A percentile compares a stretch with the other conserved stretches of the same genome.
Conservation (phyloP, 2,888 invertebrate genomes). For the Drosophila pullipes region DNA sequence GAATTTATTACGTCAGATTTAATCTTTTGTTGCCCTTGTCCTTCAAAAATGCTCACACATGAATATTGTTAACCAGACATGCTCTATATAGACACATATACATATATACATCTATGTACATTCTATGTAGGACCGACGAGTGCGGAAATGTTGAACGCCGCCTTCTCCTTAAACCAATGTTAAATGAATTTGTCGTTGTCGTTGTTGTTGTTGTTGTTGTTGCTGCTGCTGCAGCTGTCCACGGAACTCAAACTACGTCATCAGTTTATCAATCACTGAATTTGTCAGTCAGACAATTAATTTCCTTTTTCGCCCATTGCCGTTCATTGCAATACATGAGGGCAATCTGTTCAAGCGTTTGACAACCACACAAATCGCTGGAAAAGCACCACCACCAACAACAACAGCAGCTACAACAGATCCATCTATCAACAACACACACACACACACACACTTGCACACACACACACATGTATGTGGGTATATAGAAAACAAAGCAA, state of each 20-base stretch:
- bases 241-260: conserved; percentile 36
- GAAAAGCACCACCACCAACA: conserved; percentile 1
- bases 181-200: conserved; percentile 30
- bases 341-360: conserved; percentile 38
- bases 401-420: neutral
- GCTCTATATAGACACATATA: neutral
- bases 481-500: conserved; percentile 12
- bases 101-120: neutral
- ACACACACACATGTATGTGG: conserved; percentile 3
- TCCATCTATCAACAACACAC: conserved; percentile 11
- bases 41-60: neutral
- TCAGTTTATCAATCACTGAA: conserved; percentile 21
- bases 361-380: conserved; percentile 15
- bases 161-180: conserved; percentile 16
- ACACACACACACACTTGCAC: neutral
- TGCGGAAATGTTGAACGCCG: conserved; percentile 11
- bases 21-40: neutral
- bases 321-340: conserved; percentile 39
- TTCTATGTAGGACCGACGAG: conserved; percentile 1
- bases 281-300: conserved; percentile 21
- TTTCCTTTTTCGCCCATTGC: conserved; percentile 41
- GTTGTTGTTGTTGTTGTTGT: neutral
- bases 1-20: neutral
- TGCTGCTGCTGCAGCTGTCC: conserved; percentile 15
- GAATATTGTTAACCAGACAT: neutral